Conservation (phyloP, 2,797 vertebrate genomes). For the Sebastes taczanowskii region DNA sequence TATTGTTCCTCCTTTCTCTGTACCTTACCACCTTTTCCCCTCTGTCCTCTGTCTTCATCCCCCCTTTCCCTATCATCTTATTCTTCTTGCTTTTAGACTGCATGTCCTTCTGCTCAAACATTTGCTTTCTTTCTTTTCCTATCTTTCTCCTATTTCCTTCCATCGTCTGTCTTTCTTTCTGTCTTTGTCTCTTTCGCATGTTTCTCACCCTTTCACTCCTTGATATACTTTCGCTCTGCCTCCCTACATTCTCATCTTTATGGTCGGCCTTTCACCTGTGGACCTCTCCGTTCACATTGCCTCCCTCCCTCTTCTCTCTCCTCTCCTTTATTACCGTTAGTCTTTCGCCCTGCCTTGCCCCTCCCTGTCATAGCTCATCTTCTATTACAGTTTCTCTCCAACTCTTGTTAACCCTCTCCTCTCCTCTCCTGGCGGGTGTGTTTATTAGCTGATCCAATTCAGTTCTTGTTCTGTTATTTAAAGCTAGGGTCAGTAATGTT, state of each 20-base stretch:
- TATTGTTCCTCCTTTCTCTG: neutral
- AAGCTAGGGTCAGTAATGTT: no score
- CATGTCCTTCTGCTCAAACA: neutral
- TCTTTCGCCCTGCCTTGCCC: conserved; percentile 35
- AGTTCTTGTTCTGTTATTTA: neutral
- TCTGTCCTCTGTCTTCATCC: neutral
- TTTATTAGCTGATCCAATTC: neutral
- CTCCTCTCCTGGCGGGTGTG: neutral
- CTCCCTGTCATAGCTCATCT: conserved; percentile 23
- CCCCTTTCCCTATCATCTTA: neutral
- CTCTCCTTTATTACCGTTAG: conserved; percentile 54
- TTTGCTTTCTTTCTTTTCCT: neutral
- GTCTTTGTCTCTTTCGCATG: neutral
- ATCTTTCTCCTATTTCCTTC: neutral
- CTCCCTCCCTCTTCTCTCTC: conserved; percentile 20
- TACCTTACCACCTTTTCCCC: neutral
- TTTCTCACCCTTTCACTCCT: conserved; percentile 29
- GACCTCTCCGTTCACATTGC: conserved; percentile 6
- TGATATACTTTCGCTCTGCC: conserved; percentile 10
- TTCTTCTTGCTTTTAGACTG: neutral
- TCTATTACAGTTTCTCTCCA: conserved; percentile 18
- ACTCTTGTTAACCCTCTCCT: conserved; percentile 20
- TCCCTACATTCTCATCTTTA: conserved; percentile 27
- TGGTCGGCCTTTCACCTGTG: conserved; percentile 48
- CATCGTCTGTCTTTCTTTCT: neutral